Base-by-base conservation (phyloP, 2,888 invertebrate genomes). In the Zelleria hepariella region DNA sequence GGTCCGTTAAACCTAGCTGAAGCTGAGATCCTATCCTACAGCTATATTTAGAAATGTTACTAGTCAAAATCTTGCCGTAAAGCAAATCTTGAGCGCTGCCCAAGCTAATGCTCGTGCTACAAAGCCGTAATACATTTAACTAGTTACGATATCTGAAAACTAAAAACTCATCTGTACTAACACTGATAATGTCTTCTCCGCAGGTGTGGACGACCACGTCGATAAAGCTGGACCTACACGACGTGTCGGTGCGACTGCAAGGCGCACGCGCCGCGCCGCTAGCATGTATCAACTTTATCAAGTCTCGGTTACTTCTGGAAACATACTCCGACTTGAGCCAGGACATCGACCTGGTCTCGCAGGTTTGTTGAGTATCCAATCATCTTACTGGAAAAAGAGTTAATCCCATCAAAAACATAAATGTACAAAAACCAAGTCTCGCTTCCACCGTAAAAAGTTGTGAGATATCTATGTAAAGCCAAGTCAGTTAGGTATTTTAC, bases 311-410 rank as follows among this genome's bases (percentile, higher is more conserved):
- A 53, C 94, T 95, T 51, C 92, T 96, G 58, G 97, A 98, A 76
- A 93, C 94, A 4, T 94, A 93, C 75, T 96, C 96, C 67, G 97
- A 98, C 81, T 92, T 94, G 55, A 94, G 96, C 15, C 96, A 96
- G 80, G 98, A 98, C 71, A 92, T 98, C 58, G 98, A 98, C 79
- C 90, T 98, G 21, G 96, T 97, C 0, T 98, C 98, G 0, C 95
- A 95, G 82, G 97, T 91, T 58, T 18, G 23, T 23, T 2, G 7
- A 6, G 8, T 15, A 8, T 1, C 10, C 32, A 10, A 4, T 5
- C 26, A 7, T 7, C 2, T 10, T 2, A 0, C 2, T 4, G 32
- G 32, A 10, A 10, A 10, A 2, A 32, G 8, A 10, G 32, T 5
- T 10, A 10, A 7, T 10, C 5, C 32, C 8, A 7, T 32, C 32